These are phyloP conservation scores for Branchinecta lindahli DNA, from an alignment of 1,140 invertebrate genomes.

Conservation along the genomic window DNA sequence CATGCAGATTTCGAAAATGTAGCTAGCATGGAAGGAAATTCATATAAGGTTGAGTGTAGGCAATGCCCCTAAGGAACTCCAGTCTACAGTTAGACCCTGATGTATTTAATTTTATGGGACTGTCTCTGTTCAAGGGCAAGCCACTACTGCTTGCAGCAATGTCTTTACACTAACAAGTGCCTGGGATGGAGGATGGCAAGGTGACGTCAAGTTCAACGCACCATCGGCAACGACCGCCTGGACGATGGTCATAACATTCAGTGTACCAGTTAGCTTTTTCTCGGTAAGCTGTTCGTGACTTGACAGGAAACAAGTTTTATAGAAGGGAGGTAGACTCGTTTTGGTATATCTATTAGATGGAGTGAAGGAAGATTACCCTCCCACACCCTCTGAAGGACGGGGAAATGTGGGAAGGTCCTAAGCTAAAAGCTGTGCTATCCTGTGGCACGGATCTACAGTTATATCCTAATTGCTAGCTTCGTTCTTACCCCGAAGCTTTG, in stretches of 20 bases:
- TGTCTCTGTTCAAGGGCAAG: too few species aligned
- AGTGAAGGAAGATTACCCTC: neutral
- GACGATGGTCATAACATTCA: constrained; percentile 14
- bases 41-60: too few species aligned
- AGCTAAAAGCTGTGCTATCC: too few species aligned
- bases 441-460: too few species aligned
- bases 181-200: constrained; percentile 18
- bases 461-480: too few species aligned
- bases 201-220: neutral
- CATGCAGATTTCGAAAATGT: too few species aligned
- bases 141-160: constrained; percentile 14
- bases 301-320: neutral
- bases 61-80: too few species aligned
- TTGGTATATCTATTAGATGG: neutral
- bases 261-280: neutral
- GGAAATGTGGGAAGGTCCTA: too few species aligned
- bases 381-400: neutral
- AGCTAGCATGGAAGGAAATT: too few species aligned
- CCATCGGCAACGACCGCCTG: constrained; percentile 14
- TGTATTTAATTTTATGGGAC: too few species aligned
- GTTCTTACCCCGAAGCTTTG: too few species aligned
- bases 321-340: neutral
- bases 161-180: constrained; percentile 12
- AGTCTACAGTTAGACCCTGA: too few species aligned
- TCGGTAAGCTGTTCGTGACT: neutral